These are phyloP conservation scores for Kradibia gibbosae DNA, from an alignment of 1,140 invertebrate genomes.

Conservation along the genomic window DNA sequence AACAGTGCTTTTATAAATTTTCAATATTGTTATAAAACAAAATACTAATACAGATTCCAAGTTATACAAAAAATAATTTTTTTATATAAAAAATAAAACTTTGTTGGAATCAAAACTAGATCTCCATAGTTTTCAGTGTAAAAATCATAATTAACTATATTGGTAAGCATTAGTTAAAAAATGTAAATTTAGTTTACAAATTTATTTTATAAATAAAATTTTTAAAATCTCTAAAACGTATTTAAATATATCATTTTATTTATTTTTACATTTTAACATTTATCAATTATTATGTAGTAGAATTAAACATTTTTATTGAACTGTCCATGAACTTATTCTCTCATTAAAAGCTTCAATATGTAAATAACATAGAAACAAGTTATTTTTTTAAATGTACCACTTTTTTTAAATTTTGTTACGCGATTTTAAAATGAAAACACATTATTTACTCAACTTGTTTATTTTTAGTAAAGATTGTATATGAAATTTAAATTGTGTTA, in stretches of 20 bases:
- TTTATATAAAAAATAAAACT: not conserved
- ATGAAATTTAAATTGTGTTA: not conserved
- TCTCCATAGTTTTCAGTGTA: not conserved
- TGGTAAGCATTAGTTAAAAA: slow-evolving; percentile 13
- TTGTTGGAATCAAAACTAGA: not conserved
- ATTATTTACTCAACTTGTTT: no score
- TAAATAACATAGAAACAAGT: not conserved
- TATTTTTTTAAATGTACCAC: no score
- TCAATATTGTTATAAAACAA: not conserved
- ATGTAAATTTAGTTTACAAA: slow-evolving; percentile 34
- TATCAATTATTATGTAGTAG: not conserved
- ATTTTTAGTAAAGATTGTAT: not conserved
- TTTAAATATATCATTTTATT: not conserved
- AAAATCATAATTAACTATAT: not conserved
- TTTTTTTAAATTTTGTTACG: no score
- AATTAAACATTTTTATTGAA: not conserved
- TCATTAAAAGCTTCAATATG: not conserved
- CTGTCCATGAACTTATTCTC: not conserved
- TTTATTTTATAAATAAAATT: slow-evolving; percentile 44
- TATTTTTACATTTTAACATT: not conserved
- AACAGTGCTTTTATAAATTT: not conserved
- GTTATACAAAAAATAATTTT: not conserved
- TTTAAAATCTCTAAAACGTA: not conserved
- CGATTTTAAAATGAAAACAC: no score
- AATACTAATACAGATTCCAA: not conserved